Percentiles rank a stretch among this genome's conserved stretches.
Evolutionary conservation across 2,888 invertebrate genomes (phyloP).

Genomic region (Leucophenga maculata): DNA sequence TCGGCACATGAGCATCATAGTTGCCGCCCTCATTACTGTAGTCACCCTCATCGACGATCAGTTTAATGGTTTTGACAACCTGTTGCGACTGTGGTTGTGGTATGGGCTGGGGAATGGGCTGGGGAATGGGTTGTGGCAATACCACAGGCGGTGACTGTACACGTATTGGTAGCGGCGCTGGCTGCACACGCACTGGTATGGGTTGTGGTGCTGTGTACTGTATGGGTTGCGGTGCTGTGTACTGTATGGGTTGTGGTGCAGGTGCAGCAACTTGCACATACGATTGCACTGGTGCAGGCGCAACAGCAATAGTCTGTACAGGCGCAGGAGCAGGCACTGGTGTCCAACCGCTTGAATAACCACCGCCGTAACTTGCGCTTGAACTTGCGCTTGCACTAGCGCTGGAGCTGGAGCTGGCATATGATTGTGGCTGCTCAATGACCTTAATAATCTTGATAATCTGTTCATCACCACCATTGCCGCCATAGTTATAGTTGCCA

Average conservation of each 20-base stretch:
- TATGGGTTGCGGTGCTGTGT: slow-evolving; percentile 8
- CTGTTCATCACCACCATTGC: slow-evolving; percentile 43
- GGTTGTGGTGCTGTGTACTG: slow-evolving; percentile 20
- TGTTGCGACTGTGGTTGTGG: slow-evolving; percentile 42
- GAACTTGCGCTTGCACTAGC: slow-evolving; percentile 20
- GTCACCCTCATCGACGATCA: slow-evolving; percentile 55
- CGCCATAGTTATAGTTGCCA: slow-evolving; percentile 34
- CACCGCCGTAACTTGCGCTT: slow-evolving; percentile 28
- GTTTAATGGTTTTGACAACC: slow-evolving; percentile 59
- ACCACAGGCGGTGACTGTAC: slow-evolving; percentile 11
- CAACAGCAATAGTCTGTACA: slow-evolving; percentile 33
- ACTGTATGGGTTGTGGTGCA: slow-evolving; percentile 20
- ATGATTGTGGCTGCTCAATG: slow-evolving; percentile 56
- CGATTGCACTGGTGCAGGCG: slow-evolving; percentile 32
- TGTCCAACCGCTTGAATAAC: slow-evolving; percentile 38
- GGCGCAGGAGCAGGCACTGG: slow-evolving; percentile 40
- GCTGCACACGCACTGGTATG: slow-evolving; percentile 10
- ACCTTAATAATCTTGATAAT: slow-evolving; percentile 63
- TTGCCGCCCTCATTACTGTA: slow-evolving; percentile 25
- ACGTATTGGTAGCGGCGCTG: not conserved
- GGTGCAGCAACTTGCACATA: slow-evolving; percentile 22
- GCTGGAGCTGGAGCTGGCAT: slow-evolving; percentile 32
- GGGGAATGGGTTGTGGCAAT: slow-evolving; percentile 24
- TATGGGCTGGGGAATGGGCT: slow-evolving; percentile 33
- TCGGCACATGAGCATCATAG: slow-evolving; percentile 39